phyloP scores from a whole-genome alignment of 92 coral and sea anemone species.

The Scolanthus callimorphus region DNA sequence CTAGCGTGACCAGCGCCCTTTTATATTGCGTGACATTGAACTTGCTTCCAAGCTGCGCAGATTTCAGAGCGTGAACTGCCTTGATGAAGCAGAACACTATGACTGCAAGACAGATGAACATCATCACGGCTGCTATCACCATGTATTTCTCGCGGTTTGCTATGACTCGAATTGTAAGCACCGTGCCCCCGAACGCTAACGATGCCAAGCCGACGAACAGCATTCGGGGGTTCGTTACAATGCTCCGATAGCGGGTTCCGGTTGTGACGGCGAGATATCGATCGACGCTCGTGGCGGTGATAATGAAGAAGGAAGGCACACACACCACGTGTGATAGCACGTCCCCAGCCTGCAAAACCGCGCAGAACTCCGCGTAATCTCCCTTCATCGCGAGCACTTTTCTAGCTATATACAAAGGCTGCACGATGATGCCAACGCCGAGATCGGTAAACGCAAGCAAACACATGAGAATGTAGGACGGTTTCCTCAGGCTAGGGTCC shows the following conservation, averaged over 20 bases:
- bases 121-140: constrained; percentile 25
- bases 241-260: neutral
- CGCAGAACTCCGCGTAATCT: constrained; percentile 11
- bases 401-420: constrained; percentile 29
- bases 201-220: constrained; percentile 1
- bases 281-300: constrained; percentile 34
- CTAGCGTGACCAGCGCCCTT: constrained; percentile 8
- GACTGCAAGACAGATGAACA: constrained; percentile 12
- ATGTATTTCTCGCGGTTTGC: constrained; percentile 32
- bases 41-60: neutral
- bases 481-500: constrained; percentile 16
- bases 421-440: constrained; percentile 25
- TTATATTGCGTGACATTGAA: constrained; percentile 1
- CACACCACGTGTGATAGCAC: constrained; percentile 19
- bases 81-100: constrained; percentile 25
- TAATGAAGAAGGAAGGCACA: constrained; percentile 21
- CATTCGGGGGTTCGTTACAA: constrained; percentile 10
- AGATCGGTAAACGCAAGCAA: constrained; percentile 27
- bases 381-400: constrained; percentile 6
- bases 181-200: constrained; percentile 12
- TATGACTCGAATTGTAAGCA: constrained; percentile 11
- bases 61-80: constrained; percentile 8
- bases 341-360: constrained; percentile 12
- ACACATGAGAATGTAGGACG: constrained; percentile 25
- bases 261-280: constrained; percentile 22